Base-by-base conservation (phyloP, 2,888 invertebrate species). In the Eucera pruinosa region DNA sequence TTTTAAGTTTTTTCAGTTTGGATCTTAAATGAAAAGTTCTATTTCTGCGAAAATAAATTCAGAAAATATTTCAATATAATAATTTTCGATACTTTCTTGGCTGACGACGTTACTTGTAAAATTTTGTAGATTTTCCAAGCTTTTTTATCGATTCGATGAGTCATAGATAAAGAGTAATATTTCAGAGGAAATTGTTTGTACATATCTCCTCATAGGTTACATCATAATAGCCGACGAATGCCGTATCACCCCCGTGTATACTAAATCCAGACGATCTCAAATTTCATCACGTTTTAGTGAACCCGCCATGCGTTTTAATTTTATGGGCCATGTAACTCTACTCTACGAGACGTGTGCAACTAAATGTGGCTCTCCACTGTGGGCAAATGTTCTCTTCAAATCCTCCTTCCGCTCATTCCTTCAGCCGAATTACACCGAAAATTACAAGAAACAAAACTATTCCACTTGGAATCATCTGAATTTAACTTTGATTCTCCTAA, bases 221-320 rank as follows among this genome's bases (percentile, higher is more conserved):
- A 52, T 74, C 75, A 73, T 57, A 64, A 57, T 43, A 36, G 36
- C 54, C 41, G 2, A 25, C 15, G 39, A 55, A 39, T 23, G n/a
- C 36, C 20, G 25, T 50, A 33, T 47, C 41, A 48, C 39, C 50
- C 25, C 4, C 57, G 64, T 45, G 25, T 58, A 73, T 39, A 65
- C 65, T 74, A 75, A 47, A 75, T 65, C 60, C 20, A 36, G 41
- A 47, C 45, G 75, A 54, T 74, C 75, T 75, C 75, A 52, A 47
- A 55, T 75, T 75, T 65, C 75, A 74, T 60, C n/a, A 43, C 13
- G 33, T 47, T 47, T 60, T 20, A 45, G 30, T 13, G 43, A 45
- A 60, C 43, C 20, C 30, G 30, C 13, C 45, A 20, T 2, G 45
- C 30, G 23, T 47, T 33, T 48, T 27, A n/a, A 47, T 23, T 61